Base-by-base conservation (phyloP, 2,113 vertebrate species). In the Ancistrus triradiatus region DNA sequence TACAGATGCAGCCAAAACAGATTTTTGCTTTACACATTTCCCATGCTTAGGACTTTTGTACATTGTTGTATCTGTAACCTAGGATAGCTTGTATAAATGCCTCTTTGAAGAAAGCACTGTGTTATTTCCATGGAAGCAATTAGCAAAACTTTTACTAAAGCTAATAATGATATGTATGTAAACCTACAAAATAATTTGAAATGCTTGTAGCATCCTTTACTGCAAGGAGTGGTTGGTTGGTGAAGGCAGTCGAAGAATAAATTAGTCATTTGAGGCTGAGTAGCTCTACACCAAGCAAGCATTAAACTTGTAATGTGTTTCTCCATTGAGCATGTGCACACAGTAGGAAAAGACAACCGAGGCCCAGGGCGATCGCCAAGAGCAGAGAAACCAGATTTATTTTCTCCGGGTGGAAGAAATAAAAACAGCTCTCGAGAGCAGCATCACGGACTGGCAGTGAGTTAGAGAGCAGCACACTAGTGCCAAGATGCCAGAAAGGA, bases 341-440 rank as follows among this genome's bases (percentile, higher is more conserved):
- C 59, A 68, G 52, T 47, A 37, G 31, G 46, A 40, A 59, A 46
- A 68, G 53, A 68, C 43, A 56, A 56, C 24, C 38, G 33, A 19
- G 9, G 21, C 50, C 49, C 35, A 24, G 33, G 27, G 58, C 40
- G 70, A 72, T 62, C 27, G 28, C 35, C 17, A 57, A 19, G 43
- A 67, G 64, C 60, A 60, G 35, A 52, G 33, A 43, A 63, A 51
- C 47, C 60, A 63, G 69, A 73, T 73, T 73, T 73, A 59, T 64
- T 62, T 47, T 68, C 53, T 49, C 48, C 42, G 48, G 55, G 66
- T 64, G 60, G 47, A 19, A 42, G 31, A 52, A 52, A 63, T 51
- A 52, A 50, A 63, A 63, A 66, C 69, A 72, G 69, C 57, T 55
- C 49, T 66, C 48, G 13, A 46, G 50, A 66, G 47, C 63, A 2